Evolutionary conservation across 2,113 vertebrate species (phyloP).

Genomic region (Corythaeola cristata): DNA sequence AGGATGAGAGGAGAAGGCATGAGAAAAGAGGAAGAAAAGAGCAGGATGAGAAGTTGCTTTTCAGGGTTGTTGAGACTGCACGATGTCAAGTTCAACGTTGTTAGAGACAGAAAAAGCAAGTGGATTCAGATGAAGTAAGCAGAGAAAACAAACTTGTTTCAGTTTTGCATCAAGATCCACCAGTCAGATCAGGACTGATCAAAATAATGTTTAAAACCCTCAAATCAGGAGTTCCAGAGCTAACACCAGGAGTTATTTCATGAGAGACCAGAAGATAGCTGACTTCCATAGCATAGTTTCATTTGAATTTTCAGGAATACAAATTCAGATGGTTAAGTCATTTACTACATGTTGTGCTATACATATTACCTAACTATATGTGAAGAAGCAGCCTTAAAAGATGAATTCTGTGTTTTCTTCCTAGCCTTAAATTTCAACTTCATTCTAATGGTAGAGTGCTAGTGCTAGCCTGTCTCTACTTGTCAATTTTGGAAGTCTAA

Average conservation of each 20-base stretch:
- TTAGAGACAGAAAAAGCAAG: background rate
- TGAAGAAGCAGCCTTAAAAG: background rate
- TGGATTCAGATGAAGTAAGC: background rate
- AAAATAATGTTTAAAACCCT: background rate
- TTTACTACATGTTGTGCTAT: background rate
- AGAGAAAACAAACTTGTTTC: background rate
- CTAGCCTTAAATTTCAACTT: background rate
- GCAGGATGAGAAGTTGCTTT: background rate
- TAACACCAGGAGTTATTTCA: background rate
- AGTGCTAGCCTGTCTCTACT: background rate
- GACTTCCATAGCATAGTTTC: background rate
- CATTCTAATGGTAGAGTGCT: background rate
- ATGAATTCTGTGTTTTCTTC: background rate
- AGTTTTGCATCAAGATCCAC: background rate
- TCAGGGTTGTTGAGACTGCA: background rate
- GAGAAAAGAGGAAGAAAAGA: background rate
- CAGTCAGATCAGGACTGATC: background rate
- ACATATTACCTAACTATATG: background rate
- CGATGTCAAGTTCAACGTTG: background rate
- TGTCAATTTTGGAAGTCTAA: conserved; percentile 11
- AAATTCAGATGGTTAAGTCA: background rate
- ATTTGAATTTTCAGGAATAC: background rate
- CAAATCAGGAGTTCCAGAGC: background rate
- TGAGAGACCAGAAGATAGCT: background rate
- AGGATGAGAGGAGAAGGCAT: background rate